Percentiles rank a stretch among this genome's conserved stretches.
These are phyloP conservation scores for Prietella phreatophila DNA, from an alignment of 2,113 vertebrate genomes.

Conservation along the genomic window DNA sequence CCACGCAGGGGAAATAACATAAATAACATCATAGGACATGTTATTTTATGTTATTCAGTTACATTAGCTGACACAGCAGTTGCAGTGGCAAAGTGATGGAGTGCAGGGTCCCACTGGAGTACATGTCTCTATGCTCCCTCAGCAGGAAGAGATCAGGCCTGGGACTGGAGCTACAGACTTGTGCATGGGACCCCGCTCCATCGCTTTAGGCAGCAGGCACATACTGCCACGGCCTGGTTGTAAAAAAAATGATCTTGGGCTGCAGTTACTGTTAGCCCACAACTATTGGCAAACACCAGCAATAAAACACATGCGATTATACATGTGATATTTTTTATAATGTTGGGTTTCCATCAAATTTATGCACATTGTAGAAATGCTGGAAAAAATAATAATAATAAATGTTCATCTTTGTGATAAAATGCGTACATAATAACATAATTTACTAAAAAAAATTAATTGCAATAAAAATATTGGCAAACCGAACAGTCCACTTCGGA, in stretches of 20 bases:
- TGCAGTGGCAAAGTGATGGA: constrained; percentile 92
- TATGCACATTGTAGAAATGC: neutral
- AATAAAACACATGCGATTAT: neutral
- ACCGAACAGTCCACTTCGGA: neutral
- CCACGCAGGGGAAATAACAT: constrained; percentile 97
- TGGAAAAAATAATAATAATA: neutral
- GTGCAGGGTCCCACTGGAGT: constrained; percentile 82
- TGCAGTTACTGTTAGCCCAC: constrained; percentile 88
- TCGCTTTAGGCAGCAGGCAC: constrained; percentile 95
- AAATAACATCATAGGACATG: constrained; percentile 99
- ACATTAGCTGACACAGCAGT: constrained; percentile 90
- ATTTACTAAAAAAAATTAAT: neutral
- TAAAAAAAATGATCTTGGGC: constrained; percentile 62
- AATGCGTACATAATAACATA: neutral
- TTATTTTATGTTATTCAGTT: constrained; percentile 99
- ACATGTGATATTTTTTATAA: neutral
- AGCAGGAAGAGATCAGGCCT: constrained; percentile 61
- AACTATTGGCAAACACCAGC: constrained; percentile 77
- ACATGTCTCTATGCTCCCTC: constrained; percentile 81
- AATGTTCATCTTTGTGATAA: neutral
- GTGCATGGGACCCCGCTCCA: constrained; percentile 85
- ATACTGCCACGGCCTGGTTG: constrained; percentile 87
- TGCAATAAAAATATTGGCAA: neutral
- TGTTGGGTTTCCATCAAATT: neutral
- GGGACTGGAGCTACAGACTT: constrained; percentile 79